These are phyloP conservation scores for Agriopis aurantiaria DNA, from an alignment of 2,888 invertebrate genomes.

Conservation along the genomic window DNA sequence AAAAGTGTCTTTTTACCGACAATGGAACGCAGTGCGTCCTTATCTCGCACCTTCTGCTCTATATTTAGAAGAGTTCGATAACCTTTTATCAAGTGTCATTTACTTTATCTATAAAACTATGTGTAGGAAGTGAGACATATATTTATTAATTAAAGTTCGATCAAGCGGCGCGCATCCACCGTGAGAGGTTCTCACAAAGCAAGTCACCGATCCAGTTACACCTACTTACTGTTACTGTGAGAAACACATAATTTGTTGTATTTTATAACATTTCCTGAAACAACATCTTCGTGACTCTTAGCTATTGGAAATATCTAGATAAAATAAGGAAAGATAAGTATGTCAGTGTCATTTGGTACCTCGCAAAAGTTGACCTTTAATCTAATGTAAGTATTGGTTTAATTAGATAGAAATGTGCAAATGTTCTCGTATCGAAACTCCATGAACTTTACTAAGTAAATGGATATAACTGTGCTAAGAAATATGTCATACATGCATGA, in stretches of 20 bases:
- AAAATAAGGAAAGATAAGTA: background rate
- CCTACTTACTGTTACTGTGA: constrained; percentile 61
- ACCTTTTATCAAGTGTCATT: constrained; percentile 23
- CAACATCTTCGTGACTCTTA: constrained; percentile 9
- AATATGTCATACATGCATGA: constrained; percentile 1
- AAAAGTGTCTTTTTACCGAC: background rate
- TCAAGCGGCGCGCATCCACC: constrained; percentile 61
- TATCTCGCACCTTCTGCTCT: constrained; percentile 30
- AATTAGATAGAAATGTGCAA: background rate
- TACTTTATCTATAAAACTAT: constrained; percentile 28
- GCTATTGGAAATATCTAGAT: background rate
- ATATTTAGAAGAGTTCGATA: constrained; percentile 17
- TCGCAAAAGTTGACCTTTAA: background rate
- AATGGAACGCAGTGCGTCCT: constrained; percentile 6
- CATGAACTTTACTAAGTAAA: background rate
- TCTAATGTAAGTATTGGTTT: background rate
- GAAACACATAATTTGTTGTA: constrained; percentile 59
- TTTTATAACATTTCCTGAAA: constrained; percentile 37
- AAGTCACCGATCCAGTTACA: constrained; percentile 76
- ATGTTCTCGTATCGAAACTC: background rate
- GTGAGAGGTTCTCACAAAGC: constrained; percentile 76
- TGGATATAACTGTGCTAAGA: background rate
- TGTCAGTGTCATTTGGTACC: background rate
- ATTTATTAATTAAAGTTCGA: constrained; percentile 60
- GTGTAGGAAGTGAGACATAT: constrained; percentile 33